Percentiles rank a stretch among this genome's conserved stretches.
Evolutionary conservation across 2,113 vertebrate species (phyloP).

Genomic region (Tympanuchus pallidicinctus): DNA sequence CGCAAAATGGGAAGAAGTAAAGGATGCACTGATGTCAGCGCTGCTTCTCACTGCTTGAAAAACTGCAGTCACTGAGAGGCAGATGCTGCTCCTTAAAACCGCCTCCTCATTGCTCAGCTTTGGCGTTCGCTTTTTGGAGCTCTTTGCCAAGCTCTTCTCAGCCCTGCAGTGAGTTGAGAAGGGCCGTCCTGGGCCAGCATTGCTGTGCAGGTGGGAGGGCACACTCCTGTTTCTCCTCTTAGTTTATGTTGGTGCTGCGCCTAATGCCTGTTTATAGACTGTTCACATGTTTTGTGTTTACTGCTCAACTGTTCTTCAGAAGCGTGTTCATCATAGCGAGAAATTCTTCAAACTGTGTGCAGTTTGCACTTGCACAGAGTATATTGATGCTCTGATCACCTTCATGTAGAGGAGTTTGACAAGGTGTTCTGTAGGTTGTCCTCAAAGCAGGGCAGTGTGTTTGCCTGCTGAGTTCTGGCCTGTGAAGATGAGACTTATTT

Average conservation of each 20-base stretch:
- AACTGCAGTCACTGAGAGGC: background rate
- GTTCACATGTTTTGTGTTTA: background rate
- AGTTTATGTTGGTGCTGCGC: background rate
- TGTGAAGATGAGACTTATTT: background rate
- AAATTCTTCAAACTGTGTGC: background rate
- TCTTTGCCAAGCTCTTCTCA: background rate
- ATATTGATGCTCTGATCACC: background rate
- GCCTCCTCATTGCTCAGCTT: background rate
- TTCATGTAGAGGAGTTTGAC: background rate
- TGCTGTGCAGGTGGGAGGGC: background rate
- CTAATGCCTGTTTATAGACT: background rate
- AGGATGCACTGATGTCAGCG: background rate
- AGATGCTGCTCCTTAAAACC: background rate
- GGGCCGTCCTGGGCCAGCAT: background rate
- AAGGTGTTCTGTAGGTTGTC: background rate
- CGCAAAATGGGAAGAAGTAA: rapidly evolving
- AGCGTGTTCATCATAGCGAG: background rate
- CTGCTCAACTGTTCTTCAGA: background rate
- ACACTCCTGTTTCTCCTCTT: background rate
- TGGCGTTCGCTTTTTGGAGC: background rate
- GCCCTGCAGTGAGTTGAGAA: background rate
- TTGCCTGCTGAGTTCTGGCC: background rate
- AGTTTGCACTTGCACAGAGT: background rate
- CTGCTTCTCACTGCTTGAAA: background rate
- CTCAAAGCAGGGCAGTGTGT: background rate